A percentile compares a stretch with the other conserved stretches of the same genome.
Conservation (phyloP, 2,888 invertebrate genomes). For the Crocallis elinguaria region DNA sequence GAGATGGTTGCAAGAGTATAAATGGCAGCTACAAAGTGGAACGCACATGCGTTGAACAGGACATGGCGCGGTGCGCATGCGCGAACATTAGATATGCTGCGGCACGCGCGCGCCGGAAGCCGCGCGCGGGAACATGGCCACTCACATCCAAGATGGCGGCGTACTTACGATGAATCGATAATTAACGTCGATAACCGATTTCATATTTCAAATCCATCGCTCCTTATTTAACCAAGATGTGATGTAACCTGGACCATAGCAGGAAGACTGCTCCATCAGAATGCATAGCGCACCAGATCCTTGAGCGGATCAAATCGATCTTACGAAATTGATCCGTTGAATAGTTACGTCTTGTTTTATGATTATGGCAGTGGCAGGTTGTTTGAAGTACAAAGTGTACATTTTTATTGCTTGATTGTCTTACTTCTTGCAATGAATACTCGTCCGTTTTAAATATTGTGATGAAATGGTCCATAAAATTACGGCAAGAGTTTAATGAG, state of each 20-base stretch:
- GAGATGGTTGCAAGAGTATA: not conserved
- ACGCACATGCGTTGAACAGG: slow-evolving; percentile 63
- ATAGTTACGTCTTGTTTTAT: slow-evolving; percentile 60
- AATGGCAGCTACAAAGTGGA: slow-evolving; percentile 56
- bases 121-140: slow-evolving; percentile 76
- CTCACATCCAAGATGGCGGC: slow-evolving; percentile 78
- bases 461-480: not conserved
- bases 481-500: not conserved
- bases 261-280: slow-evolving; percentile 58
- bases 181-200: slow-evolving; percentile 79
- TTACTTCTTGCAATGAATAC: slow-evolving; percentile 46
- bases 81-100: slow-evolving; percentile 79
- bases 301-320: slow-evolving; percentile 65
- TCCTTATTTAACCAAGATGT: slow-evolving; percentile 68
- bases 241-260: slow-evolving; percentile 74
- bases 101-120: slow-evolving; percentile 80
- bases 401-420: slow-evolving; percentile 69
- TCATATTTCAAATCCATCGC: slow-evolving; percentile 77
- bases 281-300: slow-evolving; percentile 63
- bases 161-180: slow-evolving; percentile 79
- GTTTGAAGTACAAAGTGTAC: slow-evolving; percentile 59
- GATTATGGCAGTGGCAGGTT: slow-evolving; percentile 68
- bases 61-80: slow-evolving; percentile 57
- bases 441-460: slow-evolving; percentile 2
- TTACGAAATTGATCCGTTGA: slow-evolving; percentile 54